Percentiles rank a stretch among this genome's conserved stretches.
phyloP scores from a whole-genome alignment of 2,797 vertebrate genomes.

The Amblyraja radiata region DNA sequence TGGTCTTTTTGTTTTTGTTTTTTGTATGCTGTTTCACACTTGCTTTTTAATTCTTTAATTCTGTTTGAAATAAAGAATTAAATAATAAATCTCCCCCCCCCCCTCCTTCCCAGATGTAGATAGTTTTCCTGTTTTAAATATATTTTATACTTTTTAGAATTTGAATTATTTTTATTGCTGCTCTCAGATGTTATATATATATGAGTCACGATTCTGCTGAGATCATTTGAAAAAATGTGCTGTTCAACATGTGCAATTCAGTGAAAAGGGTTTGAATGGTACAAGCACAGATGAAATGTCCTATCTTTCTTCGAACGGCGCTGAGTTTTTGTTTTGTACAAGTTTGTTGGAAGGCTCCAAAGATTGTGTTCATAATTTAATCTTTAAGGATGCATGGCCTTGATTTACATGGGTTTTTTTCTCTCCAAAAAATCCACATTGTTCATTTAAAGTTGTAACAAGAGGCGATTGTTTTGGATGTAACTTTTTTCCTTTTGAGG shows the following conservation, averaged over 20 bases:
- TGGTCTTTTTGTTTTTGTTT: too few relatives aligned
- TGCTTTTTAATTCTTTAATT: too few relatives aligned
- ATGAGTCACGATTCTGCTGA: neutral
- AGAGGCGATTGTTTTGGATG: neutral
- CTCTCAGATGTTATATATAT: neutral
- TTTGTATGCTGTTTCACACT: too few relatives aligned
- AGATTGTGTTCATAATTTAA: neutral
- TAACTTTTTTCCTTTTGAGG: neutral
- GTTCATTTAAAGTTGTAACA: neutral
- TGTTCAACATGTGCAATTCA: neutral
- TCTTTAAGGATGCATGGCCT: neutral
- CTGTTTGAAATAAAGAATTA: too few relatives aligned
- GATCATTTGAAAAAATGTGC: neutral
- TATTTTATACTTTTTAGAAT: neutral
- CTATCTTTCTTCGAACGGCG: neutral
- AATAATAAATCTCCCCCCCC: neutral
- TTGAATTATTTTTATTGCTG: too few relatives aligned
- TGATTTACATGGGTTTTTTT: neutral
- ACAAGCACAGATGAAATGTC: neutral
- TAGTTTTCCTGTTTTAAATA: neutral
- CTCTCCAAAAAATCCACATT: neutral
- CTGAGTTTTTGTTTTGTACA: neutral
- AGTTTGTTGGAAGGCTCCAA: neutral
- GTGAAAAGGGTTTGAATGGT: neutral
- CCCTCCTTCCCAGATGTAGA: neutral